phyloP scores from a whole-genome alignment of 2,888 invertebrate genomes.

The Drosophila greeni region DNA sequence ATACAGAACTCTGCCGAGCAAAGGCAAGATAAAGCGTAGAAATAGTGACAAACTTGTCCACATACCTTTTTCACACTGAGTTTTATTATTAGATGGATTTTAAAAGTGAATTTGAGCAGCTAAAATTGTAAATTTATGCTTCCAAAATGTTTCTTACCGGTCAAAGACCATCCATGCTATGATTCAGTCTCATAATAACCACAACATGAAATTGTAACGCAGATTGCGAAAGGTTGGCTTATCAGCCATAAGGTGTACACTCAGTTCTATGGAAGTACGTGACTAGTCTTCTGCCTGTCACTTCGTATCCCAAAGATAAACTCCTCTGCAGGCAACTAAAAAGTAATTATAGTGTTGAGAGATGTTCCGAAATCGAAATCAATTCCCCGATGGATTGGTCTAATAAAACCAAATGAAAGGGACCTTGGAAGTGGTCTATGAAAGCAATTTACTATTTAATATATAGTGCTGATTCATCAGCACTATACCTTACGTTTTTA shows the following conservation, averaged over 20 bases:
- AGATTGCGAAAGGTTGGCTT: slow-evolving; percentile 3
- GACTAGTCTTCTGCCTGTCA: neutral
- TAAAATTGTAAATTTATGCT: neutral
- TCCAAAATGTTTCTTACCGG: neutral
- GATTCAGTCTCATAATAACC: slow-evolving; percentile 2
- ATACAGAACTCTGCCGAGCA: neutral
- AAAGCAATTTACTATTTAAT: neutral
- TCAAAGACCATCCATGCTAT: neutral
- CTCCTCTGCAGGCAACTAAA: neutral
- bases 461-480: neutral
- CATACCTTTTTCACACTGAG: no score
- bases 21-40: neutral
- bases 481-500: no score
- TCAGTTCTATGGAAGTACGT: slow-evolving; percentile 1
- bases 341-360: slow-evolving; percentile 41
- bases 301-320: slow-evolving; percentile 15
- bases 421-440: neutral
- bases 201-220: neutral
- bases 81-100: no score
- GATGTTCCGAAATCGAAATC: slow-evolving; percentile 36
- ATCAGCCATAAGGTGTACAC: slow-evolving; percentile 2
- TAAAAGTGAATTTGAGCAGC: no score
- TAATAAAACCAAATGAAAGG: neutral
- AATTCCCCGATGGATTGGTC: slow-evolving; percentile 1
- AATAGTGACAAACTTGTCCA: neutral